Base-by-base conservation (phyloP, 2,797 vertebrate species). In the Furcifer pardalis region DNA sequence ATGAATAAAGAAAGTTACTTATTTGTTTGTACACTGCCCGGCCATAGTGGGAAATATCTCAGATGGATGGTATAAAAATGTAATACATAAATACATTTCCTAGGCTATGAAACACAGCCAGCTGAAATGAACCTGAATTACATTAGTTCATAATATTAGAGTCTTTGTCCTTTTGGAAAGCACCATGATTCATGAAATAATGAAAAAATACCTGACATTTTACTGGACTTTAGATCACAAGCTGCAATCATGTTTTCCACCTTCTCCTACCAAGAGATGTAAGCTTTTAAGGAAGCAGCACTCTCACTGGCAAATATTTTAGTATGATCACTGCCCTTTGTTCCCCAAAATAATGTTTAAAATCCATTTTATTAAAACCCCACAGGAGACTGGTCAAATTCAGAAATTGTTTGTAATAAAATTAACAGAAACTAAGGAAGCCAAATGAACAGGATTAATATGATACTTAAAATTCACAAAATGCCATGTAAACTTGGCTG, bases 381-480 rank as follows among this genome's bases (percentile, higher is more conserved):
- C 0, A 0, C 0, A 2, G 62, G 1, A n/a, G 42, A 83, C 37
- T 49, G 35, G 3, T 46, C 3, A 7, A 68, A 27, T n/a, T 83
- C 69, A 44, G 37, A 42, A 83, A 77, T 44, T 2, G n/a, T 68
- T 37, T 83, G 30, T 23, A 84, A 32, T 37, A 37, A 63, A 79
- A 69, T 79, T 46, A 84, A 62, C 52, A 63, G 37, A 77, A 52
- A 17, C 44, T 40, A 32, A 79, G 25, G 59, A 63, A 79, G 59
- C 56, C 59, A 49, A 79, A 77, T 7, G 21, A 60, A 73, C 32
- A 27, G 9, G 21, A 72, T 62, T 72, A 46, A 27, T 78, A 66
- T n/a, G 3, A 84, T 77, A 23, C 23, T 71, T 42, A 76, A 82
- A 71, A 83, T 68, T 59, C 8, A 75, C 44, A 40, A 79, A 46